A percentile compares a stretch with the other conserved stretches of the same genome.
Conservation (phyloP, 2,797 vertebrate species). For the Mallotus villosus region DNA sequence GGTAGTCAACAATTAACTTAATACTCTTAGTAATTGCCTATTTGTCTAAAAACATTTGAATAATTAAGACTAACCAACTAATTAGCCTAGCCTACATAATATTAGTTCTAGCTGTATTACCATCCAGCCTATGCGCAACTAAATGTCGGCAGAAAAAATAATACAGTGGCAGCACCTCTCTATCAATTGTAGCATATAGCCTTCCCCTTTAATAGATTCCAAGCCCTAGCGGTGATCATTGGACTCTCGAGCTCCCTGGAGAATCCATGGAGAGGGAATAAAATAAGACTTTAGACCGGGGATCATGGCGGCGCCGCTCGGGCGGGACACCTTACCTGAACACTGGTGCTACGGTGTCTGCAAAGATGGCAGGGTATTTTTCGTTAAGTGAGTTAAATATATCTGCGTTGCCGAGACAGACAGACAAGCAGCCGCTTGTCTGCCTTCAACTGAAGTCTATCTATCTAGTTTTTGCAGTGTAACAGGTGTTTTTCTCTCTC, state of each 20-base stretch:
- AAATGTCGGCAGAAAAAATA: slow-evolving; percentile 40
- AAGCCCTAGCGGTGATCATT: slow-evolving; percentile 52
- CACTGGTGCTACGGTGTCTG: slow-evolving; percentile 91
- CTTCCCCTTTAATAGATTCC: slow-evolving; percentile 56
- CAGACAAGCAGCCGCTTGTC: not conserved
- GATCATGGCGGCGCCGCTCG: slow-evolving; percentile 88
- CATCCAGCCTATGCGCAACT: not conserved
- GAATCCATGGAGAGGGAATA: slow-evolving; percentile 61
- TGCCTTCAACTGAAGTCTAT: slow-evolving; percentile 44
- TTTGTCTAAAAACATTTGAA: too few species aligned
- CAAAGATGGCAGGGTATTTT: slow-evolving; percentile 90
- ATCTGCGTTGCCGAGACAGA: slow-evolving; percentile 10
- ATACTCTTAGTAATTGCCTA: too few species aligned
- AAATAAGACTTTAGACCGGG: slow-evolving; percentile 60
- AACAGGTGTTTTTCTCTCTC: slow-evolving; percentile 74
- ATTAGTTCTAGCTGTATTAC: not conserved
- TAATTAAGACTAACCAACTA: too few species aligned
- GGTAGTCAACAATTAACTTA: too few species aligned
- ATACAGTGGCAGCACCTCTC: not conserved
- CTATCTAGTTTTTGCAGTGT: slow-evolving; percentile 50
- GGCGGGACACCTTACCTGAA: slow-evolving; percentile 86
- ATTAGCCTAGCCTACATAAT: too few species aligned
- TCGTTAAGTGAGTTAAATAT: slow-evolving; percentile 81
- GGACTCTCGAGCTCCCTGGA: slow-evolving; percentile 50
- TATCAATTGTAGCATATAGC: slow-evolving; percentile 7